A percentile compares a stretch with the other conserved stretches of the same genome.
Evolutionary conservation across 2,113 vertebrate genomes (phyloP).

Genomic region (Rhodinocichla rosea): DNA sequence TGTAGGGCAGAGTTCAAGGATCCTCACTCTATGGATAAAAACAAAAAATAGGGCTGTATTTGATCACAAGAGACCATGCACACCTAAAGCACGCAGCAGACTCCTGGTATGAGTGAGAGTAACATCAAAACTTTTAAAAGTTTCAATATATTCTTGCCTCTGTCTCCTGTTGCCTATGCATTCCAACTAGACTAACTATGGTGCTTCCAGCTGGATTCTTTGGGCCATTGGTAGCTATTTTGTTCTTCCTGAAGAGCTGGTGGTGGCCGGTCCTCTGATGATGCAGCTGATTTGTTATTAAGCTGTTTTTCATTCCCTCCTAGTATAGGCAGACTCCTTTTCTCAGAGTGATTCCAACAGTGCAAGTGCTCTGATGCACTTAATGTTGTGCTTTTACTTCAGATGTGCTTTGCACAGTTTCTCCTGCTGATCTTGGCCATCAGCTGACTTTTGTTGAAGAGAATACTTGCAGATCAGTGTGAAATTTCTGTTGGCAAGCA

Average conservation of each 20-base stretch:
- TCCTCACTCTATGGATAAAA: not conserved
- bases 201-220: not conserved
- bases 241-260: not conserved
- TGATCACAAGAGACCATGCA: rapidly evolving
- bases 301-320: not conserved
- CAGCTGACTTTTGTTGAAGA: not conserved
- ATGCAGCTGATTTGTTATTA: not conserved
- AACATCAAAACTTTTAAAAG: not conserved
- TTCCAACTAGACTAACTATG: not conserved
- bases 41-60: not conserved
- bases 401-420: not conserved
- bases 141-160: not conserved
- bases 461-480: not conserved
- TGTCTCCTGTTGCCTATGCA: not conserved
- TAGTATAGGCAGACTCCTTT: not conserved
- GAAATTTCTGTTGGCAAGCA: constrained; percentile 26
- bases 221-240: not conserved
- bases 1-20: not conserved
- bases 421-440: not conserved
- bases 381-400: not conserved
- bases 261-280: not conserved
- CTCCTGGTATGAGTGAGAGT: not conserved
- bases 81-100: rapidly evolving
- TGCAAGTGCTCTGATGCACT: not conserved
- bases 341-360: not conserved